Base-by-base conservation (phyloP, 2,113 vertebrate genomes). In the Dipodomys spectabilis region DNA sequence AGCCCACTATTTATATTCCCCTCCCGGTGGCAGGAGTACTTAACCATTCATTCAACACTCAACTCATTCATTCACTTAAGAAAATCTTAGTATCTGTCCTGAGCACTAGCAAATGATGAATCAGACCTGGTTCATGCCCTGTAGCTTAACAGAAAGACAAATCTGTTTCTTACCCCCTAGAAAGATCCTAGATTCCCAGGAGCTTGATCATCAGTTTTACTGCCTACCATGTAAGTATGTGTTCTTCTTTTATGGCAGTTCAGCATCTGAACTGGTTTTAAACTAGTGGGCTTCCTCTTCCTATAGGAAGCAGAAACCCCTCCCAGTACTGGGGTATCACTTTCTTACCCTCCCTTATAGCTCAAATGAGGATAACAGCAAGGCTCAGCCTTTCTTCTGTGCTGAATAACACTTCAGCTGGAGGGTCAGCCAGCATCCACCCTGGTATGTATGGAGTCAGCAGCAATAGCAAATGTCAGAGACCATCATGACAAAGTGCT, bases 371-470 rank as follows among this genome's bases (percentile, higher is more conserved):
- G 65, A 60, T 8, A 65, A 4, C 9, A 8, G 1, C 30, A 64
- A 68, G 45, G 30, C 8, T 53, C 53, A 57, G 53, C 13, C 53
- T 13, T 18, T 57, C 72, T 35, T 53, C 68, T 12, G 1, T 28
- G 27, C n/a, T 53, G 79, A 27, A 20, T 2, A 6, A 35, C 0
- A 69, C 22, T 22, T 73, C 2, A 74, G 7, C n/a, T 11, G 3
- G 78, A 75, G 20, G 16, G 16, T 35, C 78, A 57, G 5, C 18
- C 19, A 10, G 32, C 27, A 60, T 19, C 22, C 18, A 2, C 8
- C 7, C 7, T 7, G 28, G n/a, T 9, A 3, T 5, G 23, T 0
- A 0, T 11, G 25, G 57, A 64, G 62, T 19, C 4, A 62, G 27
- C 9, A 2, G 13, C 1, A 11, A 19, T 2, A 6, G 65, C 2